phyloP scores from a whole-genome alignment of 30 jellyfish, hydroid and myxozoan species.

The Mastigias papua region DNA sequence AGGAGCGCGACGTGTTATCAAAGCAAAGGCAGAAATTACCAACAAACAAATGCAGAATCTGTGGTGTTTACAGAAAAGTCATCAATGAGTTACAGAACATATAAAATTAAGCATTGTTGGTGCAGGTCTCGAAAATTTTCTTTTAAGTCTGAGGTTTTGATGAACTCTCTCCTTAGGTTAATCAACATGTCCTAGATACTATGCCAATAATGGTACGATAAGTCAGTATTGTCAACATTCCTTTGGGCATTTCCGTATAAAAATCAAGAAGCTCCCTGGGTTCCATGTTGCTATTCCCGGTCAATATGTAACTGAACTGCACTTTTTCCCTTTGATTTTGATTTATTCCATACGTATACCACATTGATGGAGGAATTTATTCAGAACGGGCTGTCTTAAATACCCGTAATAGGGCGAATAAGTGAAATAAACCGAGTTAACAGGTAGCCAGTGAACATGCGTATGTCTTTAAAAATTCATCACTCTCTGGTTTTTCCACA shows the following conservation, averaged over 20 bases:
- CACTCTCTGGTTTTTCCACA: constrained; percentile 76
- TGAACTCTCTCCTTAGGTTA: no score
- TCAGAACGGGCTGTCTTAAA: constrained; percentile 42
- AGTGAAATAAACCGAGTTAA: constrained; percentile 44
- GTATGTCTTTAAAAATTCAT: constrained; percentile 68
- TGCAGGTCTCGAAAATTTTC: no score
- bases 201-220: no score
- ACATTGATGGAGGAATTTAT: constrained; percentile 9
- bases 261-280: background rate
- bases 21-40: no score
- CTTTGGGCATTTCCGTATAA: background rate
- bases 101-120: no score
- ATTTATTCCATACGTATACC: background rate
- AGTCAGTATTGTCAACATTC: no score
- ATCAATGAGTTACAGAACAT: no score
- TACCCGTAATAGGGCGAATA: constrained; percentile 63
- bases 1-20: no score
- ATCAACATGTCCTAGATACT: no score
- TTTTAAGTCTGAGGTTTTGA: no score
- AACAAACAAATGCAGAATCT: no score
- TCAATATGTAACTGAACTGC: background rate
- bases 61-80: no score
- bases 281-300: background rate
- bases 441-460: constrained; percentile 84
- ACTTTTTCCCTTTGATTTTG: background rate